Base-by-base conservation (phyloP, 2,888 invertebrate species). In the Orthosia gracilis region DNA sequence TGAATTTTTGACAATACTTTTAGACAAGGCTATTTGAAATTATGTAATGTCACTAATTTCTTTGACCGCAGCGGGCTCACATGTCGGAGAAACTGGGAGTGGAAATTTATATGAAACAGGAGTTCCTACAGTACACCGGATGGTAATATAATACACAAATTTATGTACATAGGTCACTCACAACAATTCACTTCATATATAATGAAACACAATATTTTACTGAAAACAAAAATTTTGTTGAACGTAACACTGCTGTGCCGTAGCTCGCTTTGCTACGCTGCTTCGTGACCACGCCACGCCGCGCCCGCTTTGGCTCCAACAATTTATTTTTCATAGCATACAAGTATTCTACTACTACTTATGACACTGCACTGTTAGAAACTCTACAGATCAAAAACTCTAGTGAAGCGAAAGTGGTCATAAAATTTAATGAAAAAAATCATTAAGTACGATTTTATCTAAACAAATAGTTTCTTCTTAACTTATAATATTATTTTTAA, bases 41-140 rank as follows among this genome's bases (percentile, higher is more conserved):
- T 26, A 18, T 77, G 47, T 31, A 26, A 49, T 17, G 40, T 52
- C 12, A 18, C 11, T n/a, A 0, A 18, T 23, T 92, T 69, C 90
- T 85, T 76, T 64, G 2, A 52, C 31, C 23, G 15, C 55, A 99
- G 99, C 97, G 96, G 94, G 98, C 98, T 0, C 98, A 91, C 96
- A 92, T 99, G 92, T 98, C 99, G 0, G 97, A 97, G 13, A 92
- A 97, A 70, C 97, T 98, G 65, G 98, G 98, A 67, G 98, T 99
- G 97, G 98, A 99, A 71, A 94, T 99, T 79, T 99, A 97, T 93
- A 96, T 99, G 89, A 99, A 99, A 95, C 99, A 99, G 92, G 99
- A 99, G 92, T 99, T 98, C 91, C 96, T 99, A 45, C 99, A 99
- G 94, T 97, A 97, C 85, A 99, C 99, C 26, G 99, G 99, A 93